A percentile compares a stretch with the other conserved stretches of the same genome.
These are phyloP conservation scores for Arremon aurantiirostris DNA, from an alignment of 2,797 vertebrate genomes.

Conservation along the genomic window DNA sequence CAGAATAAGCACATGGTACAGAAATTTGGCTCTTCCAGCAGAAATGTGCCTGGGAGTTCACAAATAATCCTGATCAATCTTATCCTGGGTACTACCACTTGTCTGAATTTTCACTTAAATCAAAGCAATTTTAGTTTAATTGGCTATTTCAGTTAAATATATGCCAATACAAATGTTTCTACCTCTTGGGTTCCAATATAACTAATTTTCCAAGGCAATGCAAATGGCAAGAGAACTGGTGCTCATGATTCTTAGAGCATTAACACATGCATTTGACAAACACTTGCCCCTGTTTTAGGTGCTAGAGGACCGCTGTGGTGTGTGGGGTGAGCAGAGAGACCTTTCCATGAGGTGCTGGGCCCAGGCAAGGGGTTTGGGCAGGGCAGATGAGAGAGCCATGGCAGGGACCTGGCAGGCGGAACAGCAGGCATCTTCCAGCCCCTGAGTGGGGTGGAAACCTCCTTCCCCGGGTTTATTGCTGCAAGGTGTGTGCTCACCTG, in stretches of 20 bases:
- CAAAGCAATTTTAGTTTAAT: slow-evolving; percentile 17
- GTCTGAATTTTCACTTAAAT: slow-evolving; percentile 21
- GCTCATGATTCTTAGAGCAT: background rate
- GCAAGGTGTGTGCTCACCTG: background rate
- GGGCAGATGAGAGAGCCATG: background rate
- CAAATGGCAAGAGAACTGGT: background rate
- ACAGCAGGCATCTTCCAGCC: background rate
- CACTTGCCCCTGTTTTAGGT: background rate
- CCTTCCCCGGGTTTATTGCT: background rate
- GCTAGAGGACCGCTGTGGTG: fast-evolving
- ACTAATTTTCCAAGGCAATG: background rate
- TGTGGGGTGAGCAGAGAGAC: background rate
- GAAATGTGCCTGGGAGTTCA: background rate
- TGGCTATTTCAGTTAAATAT: slow-evolving; percentile 3
- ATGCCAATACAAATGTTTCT: background rate
- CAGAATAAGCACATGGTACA: background rate
- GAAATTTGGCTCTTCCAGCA: slow-evolving; percentile 4
- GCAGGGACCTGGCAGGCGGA: background rate
- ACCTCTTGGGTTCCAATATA: background rate
- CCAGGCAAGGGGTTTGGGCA: background rate
- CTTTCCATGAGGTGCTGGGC: background rate
- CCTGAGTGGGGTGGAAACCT: background rate
- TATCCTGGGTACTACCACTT: background rate
- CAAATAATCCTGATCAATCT: slow-evolving; percentile 5
- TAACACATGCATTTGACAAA: background rate